Conservation (phyloP, 2,113 vertebrate species). For the Dicentrarchus labrax region DNA sequence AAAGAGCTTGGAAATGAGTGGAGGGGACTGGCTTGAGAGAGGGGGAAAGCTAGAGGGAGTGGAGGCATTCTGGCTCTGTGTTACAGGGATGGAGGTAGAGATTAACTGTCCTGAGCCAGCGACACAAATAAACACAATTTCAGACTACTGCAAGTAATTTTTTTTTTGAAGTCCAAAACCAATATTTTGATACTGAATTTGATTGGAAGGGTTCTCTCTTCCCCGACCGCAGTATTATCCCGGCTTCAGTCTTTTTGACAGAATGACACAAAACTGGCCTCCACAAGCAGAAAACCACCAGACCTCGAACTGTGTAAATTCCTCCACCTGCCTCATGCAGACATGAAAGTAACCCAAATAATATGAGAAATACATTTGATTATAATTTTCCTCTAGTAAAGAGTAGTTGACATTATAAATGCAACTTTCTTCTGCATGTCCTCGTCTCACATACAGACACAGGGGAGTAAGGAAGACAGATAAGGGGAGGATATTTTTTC, state of each 20-base stretch:
- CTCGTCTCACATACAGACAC: conserved; percentile 21
- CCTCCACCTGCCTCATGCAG: not conserved
- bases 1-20: conserved; percentile 12
- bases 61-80: conserved; percentile 14
- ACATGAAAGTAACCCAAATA: conserved; percentile 8
- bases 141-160: not conserved
- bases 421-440: conserved; percentile 4
- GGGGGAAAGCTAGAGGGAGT: not conserved
- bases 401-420: conserved; percentile 27
- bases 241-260: conserved; percentile 1
- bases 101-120: conserved; percentile 3
- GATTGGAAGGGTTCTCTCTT: not conserved
- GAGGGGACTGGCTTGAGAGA: not conserved
- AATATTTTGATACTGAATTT: not conserved
- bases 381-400: conserved; percentile 5
- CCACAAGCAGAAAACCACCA: conserved; percentile 10
- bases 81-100: not conserved
- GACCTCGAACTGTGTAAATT: not conserved
- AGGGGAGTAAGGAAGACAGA: conserved; percentile 8
- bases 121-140: not conserved
- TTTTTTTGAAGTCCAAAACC: not conserved
- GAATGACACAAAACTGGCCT: conserved; percentile 17
- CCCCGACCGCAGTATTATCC: not conserved
- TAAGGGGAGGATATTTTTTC: conserved; percentile 13
- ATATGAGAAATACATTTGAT: not conserved